Base-by-base conservation (phyloP, 1,140 invertebrate genomes). In the Drosophila seguyi region DNA sequence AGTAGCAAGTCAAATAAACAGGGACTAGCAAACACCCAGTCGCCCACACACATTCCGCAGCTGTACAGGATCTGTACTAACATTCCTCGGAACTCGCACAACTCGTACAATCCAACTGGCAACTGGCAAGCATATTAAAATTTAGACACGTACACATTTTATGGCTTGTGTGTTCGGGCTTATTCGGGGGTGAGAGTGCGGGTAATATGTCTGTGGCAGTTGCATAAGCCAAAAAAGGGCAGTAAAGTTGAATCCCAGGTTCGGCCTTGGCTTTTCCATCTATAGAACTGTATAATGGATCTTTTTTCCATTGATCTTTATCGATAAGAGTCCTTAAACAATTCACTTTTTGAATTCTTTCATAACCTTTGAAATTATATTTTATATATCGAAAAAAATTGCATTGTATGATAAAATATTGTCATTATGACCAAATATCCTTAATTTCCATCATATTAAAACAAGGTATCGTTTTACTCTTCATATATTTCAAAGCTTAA, bases 71-170 rank as follows among this genome's bases (percentile, higher is more conserved):
- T 38, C 76, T 65, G 73, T 73, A 69, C 31, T 52, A 55, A 55
- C 52, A 55, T 55, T 55, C 52, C 52, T 55, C 34, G 58, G 58
- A 52, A 61, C 47, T 52, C 20, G 44, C 34, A 36, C 52, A 55
- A 38, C 59, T 55, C 59, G 57, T 47, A 16, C 62, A 66, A 42
- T 42, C 50, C 62, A 66, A 65, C 38, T 44, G 69, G 56, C 48
- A 41, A 75, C 78, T 69, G 75, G 81, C 57, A 79, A 68, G 41
- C 72, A 84, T 84, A 85, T 84, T 84, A 84, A 85, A 84, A 84
- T 84, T 84, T 84, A 81, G 81, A 84, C 81, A 84, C 81, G 81
- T 85, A 80, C 81, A 81, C 79, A 77, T 84, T 85, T 84, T 84
- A 84, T 84, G 79, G 77, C 65, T 77, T 81, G 73, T 81, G 71